phyloP scores from a whole-genome alignment of 2,113 vertebrate genomes.

The Desmodus rotundus region DNA sequence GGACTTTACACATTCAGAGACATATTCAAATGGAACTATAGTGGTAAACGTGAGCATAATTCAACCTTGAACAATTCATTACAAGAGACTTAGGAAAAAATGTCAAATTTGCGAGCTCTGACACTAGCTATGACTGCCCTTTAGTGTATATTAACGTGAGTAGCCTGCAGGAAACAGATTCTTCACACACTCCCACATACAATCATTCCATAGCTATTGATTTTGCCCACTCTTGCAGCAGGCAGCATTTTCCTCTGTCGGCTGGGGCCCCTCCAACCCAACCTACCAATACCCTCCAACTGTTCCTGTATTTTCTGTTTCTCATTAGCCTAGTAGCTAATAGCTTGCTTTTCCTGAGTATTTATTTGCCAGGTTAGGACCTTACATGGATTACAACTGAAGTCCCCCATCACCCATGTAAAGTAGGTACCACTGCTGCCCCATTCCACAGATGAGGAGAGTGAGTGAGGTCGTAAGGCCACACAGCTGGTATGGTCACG shows the following conservation, averaged over 20 bases:
- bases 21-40: neutral
- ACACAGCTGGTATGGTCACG: neutral
- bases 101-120: neutral
- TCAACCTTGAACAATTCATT: conserved; percentile 17
- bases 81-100: neutral
- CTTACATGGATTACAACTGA: neutral
- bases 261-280: neutral
- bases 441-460: neutral
- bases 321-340: neutral
- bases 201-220: neutral
- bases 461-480: neutral
- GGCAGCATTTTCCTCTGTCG: neutral
- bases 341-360: neutral
- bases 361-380: neutral
- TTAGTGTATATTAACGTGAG: neutral
- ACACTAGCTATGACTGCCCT: neutral
- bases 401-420: neutral
- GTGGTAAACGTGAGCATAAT: neutral
- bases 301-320: neutral
- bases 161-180: neutral
- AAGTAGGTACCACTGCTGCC: neutral
- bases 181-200: neutral
- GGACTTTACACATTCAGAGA: neutral
- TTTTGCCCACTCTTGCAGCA: neutral
- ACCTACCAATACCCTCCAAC: neutral